phyloP scores from a whole-genome alignment of 2,797 vertebrate genomes.

The Alca torda region DNA sequence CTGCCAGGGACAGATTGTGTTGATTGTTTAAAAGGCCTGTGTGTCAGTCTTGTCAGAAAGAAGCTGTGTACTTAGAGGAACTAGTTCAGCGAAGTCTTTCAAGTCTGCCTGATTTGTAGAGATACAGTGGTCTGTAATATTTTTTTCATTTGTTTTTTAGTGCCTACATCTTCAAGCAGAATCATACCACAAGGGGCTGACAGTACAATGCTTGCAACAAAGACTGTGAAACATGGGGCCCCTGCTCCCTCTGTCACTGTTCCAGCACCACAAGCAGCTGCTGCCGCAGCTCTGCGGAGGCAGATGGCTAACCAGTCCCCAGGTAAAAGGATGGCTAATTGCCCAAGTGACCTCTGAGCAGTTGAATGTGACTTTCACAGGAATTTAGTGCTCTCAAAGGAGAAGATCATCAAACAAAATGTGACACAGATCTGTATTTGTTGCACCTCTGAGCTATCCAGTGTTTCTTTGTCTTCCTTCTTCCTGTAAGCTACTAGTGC shows the following conservation, averaged over 20 bases:
- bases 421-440: neutral
- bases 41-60: neutral
- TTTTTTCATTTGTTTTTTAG: conserved; percentile 24
- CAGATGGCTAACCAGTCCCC: conserved; percentile 89
- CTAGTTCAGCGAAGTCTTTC: neutral
- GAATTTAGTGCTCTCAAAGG: neutral
- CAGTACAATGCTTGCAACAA: conserved; percentile 91
- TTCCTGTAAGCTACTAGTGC: neutral
- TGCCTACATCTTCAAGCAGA: conserved; percentile 71
- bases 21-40: neutral
- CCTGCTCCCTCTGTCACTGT: conserved; percentile 81
- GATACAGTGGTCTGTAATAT: neutral
- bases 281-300: conserved; percentile 87
- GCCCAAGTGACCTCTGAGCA: neutral
- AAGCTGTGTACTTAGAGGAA: neutral
- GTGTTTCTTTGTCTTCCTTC: neutral
- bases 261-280: conserved; percentile 91
- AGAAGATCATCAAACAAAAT: neutral
- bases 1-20: neutral
- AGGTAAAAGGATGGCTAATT: conserved; percentile 74
- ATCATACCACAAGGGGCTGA: conserved; percentile 88
- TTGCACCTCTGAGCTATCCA: neutral
- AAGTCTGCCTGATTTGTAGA: neutral
- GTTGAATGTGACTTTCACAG: neutral
- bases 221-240: conserved; percentile 93